phyloP scores from a whole-genome alignment of 92 coral and sea anemone species.

The Metridium senile region DNA sequence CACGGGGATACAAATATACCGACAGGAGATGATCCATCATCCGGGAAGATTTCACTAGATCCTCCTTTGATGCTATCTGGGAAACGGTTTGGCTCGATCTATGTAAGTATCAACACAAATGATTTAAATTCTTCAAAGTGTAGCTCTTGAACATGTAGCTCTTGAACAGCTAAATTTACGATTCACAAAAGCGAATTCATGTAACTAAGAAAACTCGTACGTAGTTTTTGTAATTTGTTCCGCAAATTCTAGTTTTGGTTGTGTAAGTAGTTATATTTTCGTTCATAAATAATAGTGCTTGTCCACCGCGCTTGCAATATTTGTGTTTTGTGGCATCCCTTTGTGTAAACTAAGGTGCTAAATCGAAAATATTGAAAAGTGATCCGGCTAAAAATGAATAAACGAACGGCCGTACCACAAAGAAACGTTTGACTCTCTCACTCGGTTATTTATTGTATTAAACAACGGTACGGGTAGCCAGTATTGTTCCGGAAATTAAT shows the following conservation, averaged over 20 bases:
- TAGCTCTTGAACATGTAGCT: too few relatives aligned
- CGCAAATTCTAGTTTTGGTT: not conserved
- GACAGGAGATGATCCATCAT: constrained; percentile 13
- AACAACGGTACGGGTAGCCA: not conserved
- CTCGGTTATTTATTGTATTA: not conserved
- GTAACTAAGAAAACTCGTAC: too few relatives aligned
- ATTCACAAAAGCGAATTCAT: too few relatives aligned
- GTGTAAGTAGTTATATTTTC: not conserved
- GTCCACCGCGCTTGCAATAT: not conserved
- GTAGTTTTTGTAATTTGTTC: not conserved
- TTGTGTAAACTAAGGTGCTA: not conserved
- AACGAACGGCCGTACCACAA: not conserved
- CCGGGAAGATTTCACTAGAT: not conserved
- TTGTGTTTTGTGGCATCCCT: not conserved
- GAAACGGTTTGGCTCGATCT: not conserved
- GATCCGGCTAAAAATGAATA: not conserved
- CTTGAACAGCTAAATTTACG: too few relatives aligned
- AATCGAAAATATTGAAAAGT: not conserved
- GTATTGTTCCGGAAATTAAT: not conserved
- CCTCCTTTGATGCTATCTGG: constrained; percentile 18
- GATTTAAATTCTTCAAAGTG: too few relatives aligned
- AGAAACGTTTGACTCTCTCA: too few relatives aligned
- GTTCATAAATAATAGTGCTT: not conserved
- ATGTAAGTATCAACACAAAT: constrained; percentile 38
- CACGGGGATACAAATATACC: constrained; percentile 11